Conservation (phyloP, 2,113 vertebrate genomes). For the Pseudolaguvia tuberculata region DNA sequence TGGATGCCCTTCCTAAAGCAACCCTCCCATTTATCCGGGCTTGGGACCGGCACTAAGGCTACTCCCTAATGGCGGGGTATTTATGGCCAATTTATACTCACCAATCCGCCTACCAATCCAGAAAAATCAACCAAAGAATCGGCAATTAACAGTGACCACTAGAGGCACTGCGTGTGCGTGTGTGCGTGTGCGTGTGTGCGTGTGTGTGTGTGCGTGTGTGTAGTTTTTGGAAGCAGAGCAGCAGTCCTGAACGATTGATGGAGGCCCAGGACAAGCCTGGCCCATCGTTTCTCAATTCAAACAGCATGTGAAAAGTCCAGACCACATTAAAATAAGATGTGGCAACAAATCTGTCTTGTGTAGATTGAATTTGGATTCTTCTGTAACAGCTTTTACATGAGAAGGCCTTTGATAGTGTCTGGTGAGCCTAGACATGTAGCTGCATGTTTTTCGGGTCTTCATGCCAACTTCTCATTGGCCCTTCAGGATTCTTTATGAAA, state of each 20-base stretch:
- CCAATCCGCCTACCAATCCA: too few species aligned
- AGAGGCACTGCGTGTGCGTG: too few species aligned
- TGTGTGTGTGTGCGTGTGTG: too few species aligned
- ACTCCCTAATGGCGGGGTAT: too few species aligned
- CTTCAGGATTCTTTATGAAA: conserved; percentile 7
- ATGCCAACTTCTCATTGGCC: conserved; percentile 6
- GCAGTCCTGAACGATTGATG: conserved; percentile 24
- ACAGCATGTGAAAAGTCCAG: conserved; percentile 30
- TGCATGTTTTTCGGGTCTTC: conserved; percentile 17
- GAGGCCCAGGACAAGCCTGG: conserved; percentile 17
- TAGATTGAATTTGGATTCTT: conserved; percentile 21
- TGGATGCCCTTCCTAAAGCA: too few species aligned
- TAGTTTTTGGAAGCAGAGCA: conserved; percentile 11
- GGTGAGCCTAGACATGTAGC: conserved; percentile 4
- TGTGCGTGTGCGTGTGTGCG: too few species aligned
- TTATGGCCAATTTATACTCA: too few species aligned
- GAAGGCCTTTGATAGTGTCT: conserved; percentile 10
- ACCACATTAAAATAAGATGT: conserved; percentile 21
- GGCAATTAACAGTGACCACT: too few species aligned
- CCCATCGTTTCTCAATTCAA: conserved; percentile 30
- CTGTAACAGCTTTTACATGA: conserved; percentile 11
- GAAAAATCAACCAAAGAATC: too few species aligned
- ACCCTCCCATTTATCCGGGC: too few species aligned
- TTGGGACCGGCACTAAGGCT: too few species aligned
- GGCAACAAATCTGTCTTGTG: conserved; percentile 9